Conservation (phyloP, 2,888 invertebrate genomes). For the Drosophila nr. perissopoda region DNA sequence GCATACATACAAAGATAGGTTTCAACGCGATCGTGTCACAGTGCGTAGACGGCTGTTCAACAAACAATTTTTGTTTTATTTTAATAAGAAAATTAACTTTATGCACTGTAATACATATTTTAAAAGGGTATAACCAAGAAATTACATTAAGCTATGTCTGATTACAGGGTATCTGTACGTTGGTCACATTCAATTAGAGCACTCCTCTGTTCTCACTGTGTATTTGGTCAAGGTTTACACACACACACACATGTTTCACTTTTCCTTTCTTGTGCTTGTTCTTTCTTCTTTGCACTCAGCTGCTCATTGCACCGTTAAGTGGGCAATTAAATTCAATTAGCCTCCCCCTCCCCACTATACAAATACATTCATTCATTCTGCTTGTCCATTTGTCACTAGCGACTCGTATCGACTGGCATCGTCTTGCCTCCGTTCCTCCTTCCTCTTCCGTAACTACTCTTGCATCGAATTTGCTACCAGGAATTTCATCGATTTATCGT, state of each 20-base stretch:
- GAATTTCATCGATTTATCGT: constrained; percentile 75
- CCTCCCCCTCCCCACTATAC: constrained; percentile 47
- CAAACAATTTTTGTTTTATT: not conserved
- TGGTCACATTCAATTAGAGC: not conserved
- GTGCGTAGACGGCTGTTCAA: too few species aligned
- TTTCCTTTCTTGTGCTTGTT: constrained; percentile 30
- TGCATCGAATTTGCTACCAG: constrained; percentile 56
- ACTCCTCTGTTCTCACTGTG: not conserved
- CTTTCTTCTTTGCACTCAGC: constrained; percentile 52
- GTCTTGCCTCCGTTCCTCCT: not conserved
- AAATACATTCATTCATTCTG: constrained; percentile 20
- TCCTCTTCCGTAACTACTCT: not conserved
- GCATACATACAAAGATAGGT: too few species aligned
- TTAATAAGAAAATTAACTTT: not conserved
- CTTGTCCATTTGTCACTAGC: constrained; percentile 54
- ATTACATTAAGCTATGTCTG: not conserved
- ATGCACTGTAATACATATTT: not conserved
- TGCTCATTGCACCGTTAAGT: constrained; percentile 83
- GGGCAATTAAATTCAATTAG: constrained; percentile 85
- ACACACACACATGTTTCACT: constrained; percentile 33
- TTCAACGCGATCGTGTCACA: too few species aligned
- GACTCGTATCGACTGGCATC: constrained; percentile 25
- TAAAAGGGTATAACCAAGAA: not conserved
- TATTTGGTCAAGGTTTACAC: constrained; percentile 8
- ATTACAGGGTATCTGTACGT: not conserved